Percentiles rank a stretch among this genome's conserved stretches.
phyloP scores from a whole-genome alignment of 2,888 invertebrate genomes.

The Sinodicranocentrus sp. region DNA sequence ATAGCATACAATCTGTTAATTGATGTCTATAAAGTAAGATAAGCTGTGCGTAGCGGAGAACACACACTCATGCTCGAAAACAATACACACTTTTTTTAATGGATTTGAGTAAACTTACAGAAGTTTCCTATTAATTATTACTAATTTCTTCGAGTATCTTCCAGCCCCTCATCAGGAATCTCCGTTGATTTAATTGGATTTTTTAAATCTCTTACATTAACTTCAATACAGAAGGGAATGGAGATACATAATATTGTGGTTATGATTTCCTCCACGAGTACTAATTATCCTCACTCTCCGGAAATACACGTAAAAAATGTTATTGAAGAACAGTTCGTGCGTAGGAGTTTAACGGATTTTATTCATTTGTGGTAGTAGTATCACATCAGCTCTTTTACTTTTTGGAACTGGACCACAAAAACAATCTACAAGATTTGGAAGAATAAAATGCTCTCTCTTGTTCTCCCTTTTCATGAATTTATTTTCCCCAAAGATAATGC shows the following conservation, averaged over 20 bases:
- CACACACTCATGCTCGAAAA: conserved; percentile 24
- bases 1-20: conserved; percentile 6
- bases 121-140: neutral
- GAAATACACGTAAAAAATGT: conserved; percentile 2
- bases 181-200: conserved; percentile 1
- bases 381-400: neutral
- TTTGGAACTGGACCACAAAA: conserved; percentile 29
- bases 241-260: neutral
- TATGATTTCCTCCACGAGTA: neutral
- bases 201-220: conserved; percentile 9
- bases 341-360: neutral
- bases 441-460: neutral
- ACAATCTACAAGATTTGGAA: conserved; percentile 1
- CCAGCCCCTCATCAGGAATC: conserved; percentile 4
- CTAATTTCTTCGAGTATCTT: conserved; percentile 4
- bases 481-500: too few relatives aligned
- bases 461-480: neutral
- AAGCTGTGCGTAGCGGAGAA: neutral
- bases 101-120: neutral
- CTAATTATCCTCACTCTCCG: neutral
- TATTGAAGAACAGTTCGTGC: neutral
- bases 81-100: conserved; percentile 14
- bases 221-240: neutral
- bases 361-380: neutral
- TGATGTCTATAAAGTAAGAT: neutral